Conservation (phyloP, 2,797 vertebrate genomes). For the Spondyliosoma cantharus region DNA sequence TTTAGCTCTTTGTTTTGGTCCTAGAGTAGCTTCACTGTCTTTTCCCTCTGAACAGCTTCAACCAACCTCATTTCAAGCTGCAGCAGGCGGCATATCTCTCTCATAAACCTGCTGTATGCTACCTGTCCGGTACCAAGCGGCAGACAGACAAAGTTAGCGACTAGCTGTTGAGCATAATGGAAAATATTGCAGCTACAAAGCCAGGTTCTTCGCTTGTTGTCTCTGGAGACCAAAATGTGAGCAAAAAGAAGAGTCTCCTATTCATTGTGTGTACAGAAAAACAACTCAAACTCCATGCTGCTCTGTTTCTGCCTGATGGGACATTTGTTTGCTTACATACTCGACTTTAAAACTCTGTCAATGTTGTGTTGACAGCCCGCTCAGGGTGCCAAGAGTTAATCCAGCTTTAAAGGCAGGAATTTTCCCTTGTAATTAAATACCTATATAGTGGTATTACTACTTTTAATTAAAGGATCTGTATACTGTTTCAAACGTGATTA, state of each 20-base stretch:
- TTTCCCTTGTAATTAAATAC: neutral
- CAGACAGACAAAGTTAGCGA: neutral
- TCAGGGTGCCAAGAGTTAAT: neutral
- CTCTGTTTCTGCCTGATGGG: neutral
- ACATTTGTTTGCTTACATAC: neutral
- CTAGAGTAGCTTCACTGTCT: neutral
- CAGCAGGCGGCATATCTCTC: neutral
- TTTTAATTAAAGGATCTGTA: neutral
- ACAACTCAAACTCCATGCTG: neutral
- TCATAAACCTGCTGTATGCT: too few relatives aligned
- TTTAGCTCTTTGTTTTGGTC: conserved; percentile 8
- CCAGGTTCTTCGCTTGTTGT: neutral
- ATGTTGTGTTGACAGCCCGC: neutral
- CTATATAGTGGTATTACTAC: neutral
- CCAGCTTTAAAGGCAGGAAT: neutral
- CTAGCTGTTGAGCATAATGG: neutral
- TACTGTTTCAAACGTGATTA: conserved; percentile 6
- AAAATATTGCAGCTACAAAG: neutral
- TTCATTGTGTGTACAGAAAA: neutral
- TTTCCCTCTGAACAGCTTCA: neutral
- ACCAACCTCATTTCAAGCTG: neutral
- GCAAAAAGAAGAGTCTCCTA: neutral
- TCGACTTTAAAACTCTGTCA: neutral
- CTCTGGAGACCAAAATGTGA: neutral
- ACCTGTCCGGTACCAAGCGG: neutral